A percentile compares a stretch with the other conserved stretches of the same genome.
phyloP scores from a whole-genome alignment of 2,113 vertebrate species.

The Xiphorhynchus elegans region DNA sequence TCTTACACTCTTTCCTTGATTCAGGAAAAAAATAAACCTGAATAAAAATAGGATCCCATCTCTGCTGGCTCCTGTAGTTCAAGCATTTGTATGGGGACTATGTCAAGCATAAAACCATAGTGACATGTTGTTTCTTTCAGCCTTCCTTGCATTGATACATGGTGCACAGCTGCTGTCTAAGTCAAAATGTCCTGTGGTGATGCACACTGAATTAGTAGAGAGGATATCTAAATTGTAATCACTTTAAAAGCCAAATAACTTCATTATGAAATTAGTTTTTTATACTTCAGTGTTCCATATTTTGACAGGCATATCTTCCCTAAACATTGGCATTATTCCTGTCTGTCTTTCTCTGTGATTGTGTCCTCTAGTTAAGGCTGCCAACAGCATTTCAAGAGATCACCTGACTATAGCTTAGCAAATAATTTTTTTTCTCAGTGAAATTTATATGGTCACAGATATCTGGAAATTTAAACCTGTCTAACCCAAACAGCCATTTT shows the following conservation, averaged over 20 bases:
- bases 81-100: not conserved
- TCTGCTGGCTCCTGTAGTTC: not conserved
- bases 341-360: conserved; percentile 1
- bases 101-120: not conserved
- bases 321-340: not conserved
- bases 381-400: not conserved
- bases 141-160: not conserved
- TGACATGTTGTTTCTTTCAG: not conserved
- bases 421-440: not conserved
- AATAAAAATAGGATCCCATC: not conserved
- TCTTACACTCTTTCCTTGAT: not conserved
- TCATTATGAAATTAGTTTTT: conserved; percentile 1
- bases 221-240: not conserved
- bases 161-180: not conserved
- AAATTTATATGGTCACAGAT: not conserved
- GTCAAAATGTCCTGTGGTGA: not conserved
- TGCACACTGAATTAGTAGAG: conserved; percentile 3
- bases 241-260: not conserved
- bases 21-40: not conserved
- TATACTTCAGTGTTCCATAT: not conserved
- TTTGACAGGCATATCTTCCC: not conserved
- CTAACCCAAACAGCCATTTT: not conserved
- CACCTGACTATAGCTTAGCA: conserved; percentile 11
- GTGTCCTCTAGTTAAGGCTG: not conserved
- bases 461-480: conserved; percentile 14